Evolutionary conservation across 1,140 invertebrate species (phyloP).

Genomic region (Venturia canescens): DNA sequence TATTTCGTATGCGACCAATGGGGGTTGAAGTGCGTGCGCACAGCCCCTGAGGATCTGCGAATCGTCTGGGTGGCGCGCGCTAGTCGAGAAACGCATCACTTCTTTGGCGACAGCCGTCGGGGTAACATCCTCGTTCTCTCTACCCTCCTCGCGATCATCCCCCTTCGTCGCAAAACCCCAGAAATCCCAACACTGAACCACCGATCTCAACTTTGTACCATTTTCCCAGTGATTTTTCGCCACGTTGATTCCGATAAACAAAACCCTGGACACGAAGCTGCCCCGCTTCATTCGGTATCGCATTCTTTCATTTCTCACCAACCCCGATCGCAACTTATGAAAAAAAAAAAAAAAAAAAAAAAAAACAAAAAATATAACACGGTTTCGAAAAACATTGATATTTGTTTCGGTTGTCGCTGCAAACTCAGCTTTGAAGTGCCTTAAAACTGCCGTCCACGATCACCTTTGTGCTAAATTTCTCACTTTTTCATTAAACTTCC

Average conservation of each 20-base stretch:
- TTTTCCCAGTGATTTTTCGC: slow-evolving; percentile 11
- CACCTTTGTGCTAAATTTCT: slow-evolving; percentile 49
- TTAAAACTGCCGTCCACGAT: slow-evolving; percentile 55
- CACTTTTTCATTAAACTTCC: too few species aligned
- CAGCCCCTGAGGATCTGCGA: slow-evolving; percentile 49
- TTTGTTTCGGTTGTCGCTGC: slow-evolving; percentile 21
- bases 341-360: not conserved
- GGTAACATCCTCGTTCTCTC: slow-evolving; percentile 73
- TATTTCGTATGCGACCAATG: slow-evolving; percentile 45
- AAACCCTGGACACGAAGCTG: not conserved
- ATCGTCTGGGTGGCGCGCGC: slow-evolving; percentile 69
- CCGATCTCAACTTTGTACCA: slow-evolving; percentile 34
- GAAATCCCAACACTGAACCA: slow-evolving; percentile 48
- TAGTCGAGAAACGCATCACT: slow-evolving; percentile 72
- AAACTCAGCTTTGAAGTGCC: slow-evolving; percentile 45
- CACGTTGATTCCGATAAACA: not conserved
- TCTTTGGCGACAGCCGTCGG: slow-evolving; percentile 75
- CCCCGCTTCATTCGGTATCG: not conserved
- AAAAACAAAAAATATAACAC: not conserved
- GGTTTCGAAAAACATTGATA: too few species aligned
- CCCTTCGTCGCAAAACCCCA: slow-evolving; percentile 26
- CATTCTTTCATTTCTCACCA: not conserved
- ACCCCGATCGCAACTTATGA: slow-evolving; percentile 2
- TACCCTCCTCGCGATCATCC: slow-evolving; percentile 53
- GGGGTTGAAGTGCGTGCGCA: slow-evolving; percentile 62